phyloP scores from a whole-genome alignment of 2,797 vertebrate species.

The Graptemys geographica region DNA sequence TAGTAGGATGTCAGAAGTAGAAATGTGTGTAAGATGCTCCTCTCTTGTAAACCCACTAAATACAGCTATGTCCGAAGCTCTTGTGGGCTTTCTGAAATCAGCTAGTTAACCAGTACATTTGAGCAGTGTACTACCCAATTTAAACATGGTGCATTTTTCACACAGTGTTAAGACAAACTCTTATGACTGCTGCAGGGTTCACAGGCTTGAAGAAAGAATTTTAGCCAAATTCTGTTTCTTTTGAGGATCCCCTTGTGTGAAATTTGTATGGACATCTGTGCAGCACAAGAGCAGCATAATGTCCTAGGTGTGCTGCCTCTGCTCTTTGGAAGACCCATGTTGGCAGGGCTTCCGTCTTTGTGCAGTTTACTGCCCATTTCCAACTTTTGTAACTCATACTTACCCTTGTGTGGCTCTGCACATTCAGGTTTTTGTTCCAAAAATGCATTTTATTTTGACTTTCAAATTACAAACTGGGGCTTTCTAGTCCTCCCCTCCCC shows the following conservation, averaged over 20 bases:
- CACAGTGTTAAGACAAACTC: neutral
- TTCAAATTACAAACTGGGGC: neutral
- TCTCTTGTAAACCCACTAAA: neutral
- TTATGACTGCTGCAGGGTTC: neutral
- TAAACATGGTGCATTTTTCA: neutral
- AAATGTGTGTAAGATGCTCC: neutral
- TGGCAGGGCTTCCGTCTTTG: neutral
- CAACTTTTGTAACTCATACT: rapidly evolving
- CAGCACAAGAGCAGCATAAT: neutral
- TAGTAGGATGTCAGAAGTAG: neutral
- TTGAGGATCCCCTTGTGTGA: neutral
- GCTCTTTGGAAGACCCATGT: neutral
- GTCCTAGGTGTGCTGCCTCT: neutral
- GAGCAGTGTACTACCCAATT: neutral
- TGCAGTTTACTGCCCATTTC: rapidly evolving
- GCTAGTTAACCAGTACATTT: neutral
- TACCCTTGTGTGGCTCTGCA: neutral
- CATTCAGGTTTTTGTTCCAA: neutral
- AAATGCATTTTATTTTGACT: neutral
- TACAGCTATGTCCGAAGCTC: neutral
- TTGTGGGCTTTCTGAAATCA: rapidly evolving
- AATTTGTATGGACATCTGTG: neutral
- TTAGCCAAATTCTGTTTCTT: neutral
- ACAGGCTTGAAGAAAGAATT: neutral
- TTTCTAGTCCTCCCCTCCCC: neutral